These are phyloP conservation scores for Euspilapteryx auroguttella DNA, from an alignment of 2,888 invertebrate genomes.

Conservation along the genomic window DNA sequence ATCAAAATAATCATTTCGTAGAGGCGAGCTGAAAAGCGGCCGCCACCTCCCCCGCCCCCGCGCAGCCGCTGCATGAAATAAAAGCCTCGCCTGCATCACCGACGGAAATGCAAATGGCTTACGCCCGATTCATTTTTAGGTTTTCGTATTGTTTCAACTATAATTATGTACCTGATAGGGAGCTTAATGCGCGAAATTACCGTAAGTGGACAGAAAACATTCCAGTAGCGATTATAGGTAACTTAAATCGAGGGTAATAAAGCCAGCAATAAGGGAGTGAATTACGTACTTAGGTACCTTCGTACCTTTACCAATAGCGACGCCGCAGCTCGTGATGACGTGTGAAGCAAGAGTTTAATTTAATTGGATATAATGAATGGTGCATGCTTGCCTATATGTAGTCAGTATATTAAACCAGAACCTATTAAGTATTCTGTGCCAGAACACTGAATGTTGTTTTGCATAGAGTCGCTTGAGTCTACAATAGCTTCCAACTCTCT, in stretches of 20 bases:
- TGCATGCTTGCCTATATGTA: neutral
- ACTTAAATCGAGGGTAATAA: conserved; percentile 17
- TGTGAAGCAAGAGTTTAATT: no score
- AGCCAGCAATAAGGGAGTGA: conserved; percentile 15
- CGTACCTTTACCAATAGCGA: conserved; percentile 3
- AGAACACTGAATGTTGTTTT: no score
- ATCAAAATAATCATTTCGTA: conserved; percentile 58
- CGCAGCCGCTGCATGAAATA: conserved; percentile 19
- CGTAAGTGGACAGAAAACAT: conserved; percentile 38
- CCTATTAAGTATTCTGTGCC: no score
- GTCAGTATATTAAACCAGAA: no score
- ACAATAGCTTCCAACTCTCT: no score
- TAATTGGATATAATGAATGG: neutral
- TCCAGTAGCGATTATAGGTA: conserved; percentile 29
- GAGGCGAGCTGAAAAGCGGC: conserved; percentile 23
- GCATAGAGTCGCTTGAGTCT: no score
- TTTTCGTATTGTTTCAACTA: conserved; percentile 40
- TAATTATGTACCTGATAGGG: conserved; percentile 42
- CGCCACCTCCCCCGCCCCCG: conserved; percentile 22
- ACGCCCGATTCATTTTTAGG: conserved; percentile 42
- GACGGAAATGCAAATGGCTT: conserved; percentile 44
- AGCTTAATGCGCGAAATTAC: conserved; percentile 43
- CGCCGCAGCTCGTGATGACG: no score
- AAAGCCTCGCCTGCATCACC: conserved; percentile 20
- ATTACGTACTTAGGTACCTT: no score